phyloP scores from a whole-genome alignment of 2,888 invertebrate genomes.

The Rhamphomyia laevipes region DNA sequence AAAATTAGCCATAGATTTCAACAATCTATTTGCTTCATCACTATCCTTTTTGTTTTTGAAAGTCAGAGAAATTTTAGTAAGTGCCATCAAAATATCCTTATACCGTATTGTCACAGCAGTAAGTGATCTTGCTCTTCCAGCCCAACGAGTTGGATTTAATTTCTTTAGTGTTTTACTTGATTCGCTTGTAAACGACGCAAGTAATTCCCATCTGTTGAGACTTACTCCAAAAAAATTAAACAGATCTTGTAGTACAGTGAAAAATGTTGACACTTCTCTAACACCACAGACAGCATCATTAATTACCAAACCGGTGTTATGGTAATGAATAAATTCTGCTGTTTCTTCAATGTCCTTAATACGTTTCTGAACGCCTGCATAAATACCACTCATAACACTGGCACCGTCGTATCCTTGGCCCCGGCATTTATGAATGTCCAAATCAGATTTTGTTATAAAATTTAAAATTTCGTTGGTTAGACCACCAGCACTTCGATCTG shows the following conservation, averaged over 20 bases:
- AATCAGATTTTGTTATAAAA: neutral
- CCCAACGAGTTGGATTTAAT: neutral
- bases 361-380: constrained; percentile 1
- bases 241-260: neutral
- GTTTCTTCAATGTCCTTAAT: constrained; percentile 19
- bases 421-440: neutral
- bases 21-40: neutral
- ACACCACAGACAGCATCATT: neutral
- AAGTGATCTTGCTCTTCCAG: neutral
- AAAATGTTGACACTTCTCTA: constrained; percentile 1
- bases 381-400: constrained; percentile 5
- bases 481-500: neutral
- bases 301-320: constrained; percentile 22
- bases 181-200: too few species aligned
- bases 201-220: too few species aligned
- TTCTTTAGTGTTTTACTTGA: neutral
- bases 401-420: constrained; percentile 8
- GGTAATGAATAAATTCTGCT: constrained; percentile 23
- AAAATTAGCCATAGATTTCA: constrained; percentile 1
- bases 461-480: constrained; percentile 2
- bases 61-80: neutral
- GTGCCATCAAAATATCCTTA: constrained; percentile 1
- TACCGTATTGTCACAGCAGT: neutral
- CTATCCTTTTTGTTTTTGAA: neutral
- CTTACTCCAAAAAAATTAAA: constrained; percentile 1